phyloP scores from a whole-genome alignment of 2,888 invertebrate genomes.

The Dryococelus australis region DNA sequence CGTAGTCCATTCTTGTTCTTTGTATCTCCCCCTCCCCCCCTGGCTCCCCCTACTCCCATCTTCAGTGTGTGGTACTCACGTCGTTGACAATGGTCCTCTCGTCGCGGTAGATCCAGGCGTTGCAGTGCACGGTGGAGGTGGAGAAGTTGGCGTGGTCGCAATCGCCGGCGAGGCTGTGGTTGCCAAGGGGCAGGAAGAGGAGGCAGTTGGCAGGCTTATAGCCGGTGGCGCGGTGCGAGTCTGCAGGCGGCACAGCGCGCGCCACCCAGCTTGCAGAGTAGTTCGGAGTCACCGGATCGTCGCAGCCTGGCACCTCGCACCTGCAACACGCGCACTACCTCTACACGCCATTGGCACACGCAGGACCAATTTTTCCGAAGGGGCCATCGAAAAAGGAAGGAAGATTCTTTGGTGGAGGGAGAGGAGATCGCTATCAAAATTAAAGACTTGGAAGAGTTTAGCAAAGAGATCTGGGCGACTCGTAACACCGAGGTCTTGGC shows the following conservation, averaged over 20 bases:
- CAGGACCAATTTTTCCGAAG: background rate
- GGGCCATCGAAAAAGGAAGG: background rate
- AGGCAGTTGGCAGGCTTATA: slow-evolving; percentile 56
- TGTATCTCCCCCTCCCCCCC: too few relatives aligned
- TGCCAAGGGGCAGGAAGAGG: slow-evolving; percentile 51
- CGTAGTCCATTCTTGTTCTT: too few relatives aligned
- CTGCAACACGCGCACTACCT: slow-evolving; percentile 56
- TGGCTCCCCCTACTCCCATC: too few relatives aligned
- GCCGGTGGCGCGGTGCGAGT: slow-evolving; percentile 43
- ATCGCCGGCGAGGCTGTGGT: slow-evolving; percentile 47
- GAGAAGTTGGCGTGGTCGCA: slow-evolving; percentile 59
- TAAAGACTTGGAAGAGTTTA: too few relatives aligned
- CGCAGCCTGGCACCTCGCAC: slow-evolving; percentile 66
- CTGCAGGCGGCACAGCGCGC: slow-evolving; percentile 60
- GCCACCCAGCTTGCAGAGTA: slow-evolving; percentile 60
- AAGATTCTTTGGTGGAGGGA: too few relatives aligned
- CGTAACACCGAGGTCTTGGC: too few relatives aligned
- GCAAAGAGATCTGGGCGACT: too few relatives aligned
- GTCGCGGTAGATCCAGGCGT: slow-evolving; percentile 63
- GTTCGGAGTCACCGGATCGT: slow-evolving; percentile 55
- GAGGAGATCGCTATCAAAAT: too few relatives aligned
- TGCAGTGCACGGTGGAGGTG: slow-evolving; percentile 57
- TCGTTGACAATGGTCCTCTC: slow-evolving; percentile 67
- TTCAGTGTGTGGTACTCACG: slow-evolving; percentile 54
- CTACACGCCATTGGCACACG: slow-evolving; percentile 36